These are phyloP conservation scores for Arenaria interpres DNA, from an alignment of 2,113 vertebrate genomes.

Conservation along the genomic window DNA sequence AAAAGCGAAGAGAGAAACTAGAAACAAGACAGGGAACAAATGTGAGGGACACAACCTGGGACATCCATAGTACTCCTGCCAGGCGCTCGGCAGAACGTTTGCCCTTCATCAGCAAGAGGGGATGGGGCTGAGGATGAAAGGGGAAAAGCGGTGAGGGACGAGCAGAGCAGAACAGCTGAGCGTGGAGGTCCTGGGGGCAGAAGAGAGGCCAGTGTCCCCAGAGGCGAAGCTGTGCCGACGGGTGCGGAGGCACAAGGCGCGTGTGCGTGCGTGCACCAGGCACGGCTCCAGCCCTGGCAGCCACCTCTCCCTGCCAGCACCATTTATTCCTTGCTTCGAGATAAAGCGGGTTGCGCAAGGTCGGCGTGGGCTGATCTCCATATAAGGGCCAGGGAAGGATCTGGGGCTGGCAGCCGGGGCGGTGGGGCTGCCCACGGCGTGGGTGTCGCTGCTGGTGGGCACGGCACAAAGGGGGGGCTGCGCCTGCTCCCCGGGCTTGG, in stretches of 20 bases:
- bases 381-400: neutral
- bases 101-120: neutral
- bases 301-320: neutral
- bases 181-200: neutral
- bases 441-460: fast-evolving
- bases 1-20: neutral
- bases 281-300: neutral
- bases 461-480: fast-evolving
- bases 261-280: fast-evolving
- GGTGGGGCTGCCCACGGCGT: neutral
- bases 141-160: neutral
- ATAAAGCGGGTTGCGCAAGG: neutral
- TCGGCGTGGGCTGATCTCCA: neutral
- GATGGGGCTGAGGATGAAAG: neutral
- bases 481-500: neutral
- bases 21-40: neutral
- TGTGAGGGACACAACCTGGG: fast-evolving
- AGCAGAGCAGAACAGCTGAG: neutral
- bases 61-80: neutral
- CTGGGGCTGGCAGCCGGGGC: fast-evolving
- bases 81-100: neutral
- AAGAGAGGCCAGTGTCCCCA: neutral
- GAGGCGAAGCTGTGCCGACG: fast-evolving
- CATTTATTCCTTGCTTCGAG: neutral
- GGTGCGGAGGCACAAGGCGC: fast-evolving